phyloP scores from a whole-genome alignment of 2,113 vertebrate genomes.

The Otus sunia region DNA sequence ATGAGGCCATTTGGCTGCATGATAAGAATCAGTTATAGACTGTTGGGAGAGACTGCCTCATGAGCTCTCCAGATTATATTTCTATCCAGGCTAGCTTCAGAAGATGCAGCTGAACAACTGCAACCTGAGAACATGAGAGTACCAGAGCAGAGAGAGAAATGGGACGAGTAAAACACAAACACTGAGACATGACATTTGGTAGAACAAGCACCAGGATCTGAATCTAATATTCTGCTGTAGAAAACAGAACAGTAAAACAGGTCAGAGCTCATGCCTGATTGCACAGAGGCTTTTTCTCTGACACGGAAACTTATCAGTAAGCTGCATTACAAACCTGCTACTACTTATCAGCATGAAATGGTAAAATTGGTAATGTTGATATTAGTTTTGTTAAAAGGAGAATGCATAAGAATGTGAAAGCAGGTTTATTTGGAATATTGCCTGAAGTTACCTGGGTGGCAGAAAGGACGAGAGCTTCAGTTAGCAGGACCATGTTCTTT shows the following conservation, averaged over 20 bases:
- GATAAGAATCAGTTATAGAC: neutral
- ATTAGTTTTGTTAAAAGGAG: too few species aligned
- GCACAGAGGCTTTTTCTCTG: neutral
- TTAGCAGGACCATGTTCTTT: neutral
- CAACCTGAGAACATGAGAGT: neutral
- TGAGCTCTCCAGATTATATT: neutral
- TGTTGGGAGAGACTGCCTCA: neutral
- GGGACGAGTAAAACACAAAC: conserved; percentile 4
- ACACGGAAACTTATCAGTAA: accelerated
- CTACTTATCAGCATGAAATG: neutral
- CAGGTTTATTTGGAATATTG: neutral
- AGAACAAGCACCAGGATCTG: neutral
- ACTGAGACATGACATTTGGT: neutral
- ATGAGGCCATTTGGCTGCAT: neutral
- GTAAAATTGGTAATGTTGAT: neutral
- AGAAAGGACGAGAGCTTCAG: neutral
- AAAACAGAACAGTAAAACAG: neutral
- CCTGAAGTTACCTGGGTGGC: neutral
- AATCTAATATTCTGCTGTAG: neutral
- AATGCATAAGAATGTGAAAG: neutral
- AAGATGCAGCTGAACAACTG: neutral
- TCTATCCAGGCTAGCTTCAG: neutral
- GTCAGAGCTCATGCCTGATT: neutral
- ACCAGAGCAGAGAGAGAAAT: neutral
- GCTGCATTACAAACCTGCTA: neutral